phyloP scores from a whole-genome alignment of 2,888 invertebrate genomes.

The Pseudococcus longispinus region DNA sequence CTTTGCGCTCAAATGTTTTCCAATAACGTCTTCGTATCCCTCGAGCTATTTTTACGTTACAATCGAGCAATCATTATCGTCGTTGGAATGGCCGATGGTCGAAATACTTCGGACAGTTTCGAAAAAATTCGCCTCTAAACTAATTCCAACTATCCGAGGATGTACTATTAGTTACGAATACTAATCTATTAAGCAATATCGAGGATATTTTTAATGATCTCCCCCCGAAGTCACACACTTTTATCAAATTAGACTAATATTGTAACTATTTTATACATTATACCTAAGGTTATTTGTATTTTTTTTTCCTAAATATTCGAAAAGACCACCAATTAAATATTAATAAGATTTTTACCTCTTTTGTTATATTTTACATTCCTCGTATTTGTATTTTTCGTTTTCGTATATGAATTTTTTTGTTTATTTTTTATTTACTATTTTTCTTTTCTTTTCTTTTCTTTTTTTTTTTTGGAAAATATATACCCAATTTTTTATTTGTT shows the following conservation, averaged over 20 bases:
- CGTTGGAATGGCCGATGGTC: too few relatives aligned
- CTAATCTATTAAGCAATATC: neutral
- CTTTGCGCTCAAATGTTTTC: neutral
- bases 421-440: conserved; percentile 24
- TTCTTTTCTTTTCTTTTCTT: conserved; percentile 30
- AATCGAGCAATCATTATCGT: too few relatives aligned
- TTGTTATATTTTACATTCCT: conserved; percentile 31
- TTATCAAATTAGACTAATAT: neutral
- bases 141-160: neutral
- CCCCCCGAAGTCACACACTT: conserved; percentile 13
- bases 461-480: neutral
- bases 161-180: neutral
- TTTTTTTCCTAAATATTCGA: conserved; percentile 9
- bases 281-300: conserved; percentile 15
- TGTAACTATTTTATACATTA: conserved; percentile 12
- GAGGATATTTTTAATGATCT: neutral
- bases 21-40: neutral
- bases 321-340: conserved; percentile 37
- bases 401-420: conserved; percentile 6
- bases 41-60: too few relatives aligned
- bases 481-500: conserved; percentile 16
- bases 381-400: conserved; percentile 16
- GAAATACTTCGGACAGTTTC: too few relatives aligned
- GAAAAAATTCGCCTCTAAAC: neutral
- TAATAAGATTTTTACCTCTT: conserved; percentile 2